phyloP scores from a whole-genome alignment of 2,797 vertebrate species.

The Acropternis orthonyx region DNA sequence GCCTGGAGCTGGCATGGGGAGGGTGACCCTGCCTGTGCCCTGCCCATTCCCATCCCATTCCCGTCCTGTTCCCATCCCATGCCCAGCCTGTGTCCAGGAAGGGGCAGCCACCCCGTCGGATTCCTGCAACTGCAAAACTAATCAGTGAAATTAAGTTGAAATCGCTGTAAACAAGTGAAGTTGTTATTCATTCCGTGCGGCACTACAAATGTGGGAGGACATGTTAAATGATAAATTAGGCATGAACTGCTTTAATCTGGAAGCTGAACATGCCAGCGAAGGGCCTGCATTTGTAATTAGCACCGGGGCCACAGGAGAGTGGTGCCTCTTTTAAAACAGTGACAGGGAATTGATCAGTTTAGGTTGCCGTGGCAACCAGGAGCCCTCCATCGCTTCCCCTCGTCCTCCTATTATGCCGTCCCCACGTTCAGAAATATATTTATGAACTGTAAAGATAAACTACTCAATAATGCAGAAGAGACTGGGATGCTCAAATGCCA shows the following conservation, averaged over 20 bases:
- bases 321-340: constrained; percentile 77
- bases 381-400: constrained; percentile 64
- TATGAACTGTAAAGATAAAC: constrained; percentile 78
- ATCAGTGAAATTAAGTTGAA: constrained; percentile 79
- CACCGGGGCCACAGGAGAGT: constrained; percentile 80
- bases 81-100: too few species aligned
- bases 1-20: background rate
- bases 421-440: constrained; percentile 73
- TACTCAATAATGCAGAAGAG: constrained; percentile 77
- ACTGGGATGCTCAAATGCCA: constrained; percentile 67
- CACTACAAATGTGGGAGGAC: constrained; percentile 76
- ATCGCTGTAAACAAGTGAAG: constrained; percentile 74
- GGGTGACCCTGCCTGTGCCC: background rate
- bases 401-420: constrained; percentile 55
- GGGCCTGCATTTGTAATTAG: constrained; percentile 82
- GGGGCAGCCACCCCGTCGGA: background rate
- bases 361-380: constrained; percentile 80
- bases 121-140: constrained; percentile 68
- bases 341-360: constrained; percentile 87
- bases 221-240: constrained; percentile 81
- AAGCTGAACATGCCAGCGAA: constrained; percentile 78
- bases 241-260: constrained; percentile 79
- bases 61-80: background rate
- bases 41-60: background rate
- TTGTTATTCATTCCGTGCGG: constrained; percentile 76